A percentile compares a stretch with the other conserved stretches of the same genome.
Conservation (phyloP, 30 jellyfish, hydroid and myxozoan species). For the Turritopsis dohrnii region DNA sequence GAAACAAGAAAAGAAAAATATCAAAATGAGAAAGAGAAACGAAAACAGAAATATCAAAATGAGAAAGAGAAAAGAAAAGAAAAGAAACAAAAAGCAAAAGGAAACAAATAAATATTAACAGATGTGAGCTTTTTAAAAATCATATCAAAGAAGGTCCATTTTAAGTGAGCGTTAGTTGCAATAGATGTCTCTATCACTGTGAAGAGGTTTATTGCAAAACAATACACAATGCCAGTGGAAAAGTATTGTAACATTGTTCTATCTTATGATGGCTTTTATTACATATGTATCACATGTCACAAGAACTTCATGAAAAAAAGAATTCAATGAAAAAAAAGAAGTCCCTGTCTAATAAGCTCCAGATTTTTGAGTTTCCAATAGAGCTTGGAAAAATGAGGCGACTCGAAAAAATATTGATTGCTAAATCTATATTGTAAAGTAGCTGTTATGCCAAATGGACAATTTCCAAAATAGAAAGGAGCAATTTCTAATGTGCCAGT, state of each 20-base stretch:
- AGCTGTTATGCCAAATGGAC: neutral
- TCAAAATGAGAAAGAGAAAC: neutral
- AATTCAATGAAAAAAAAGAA: slow-evolving; percentile 25
- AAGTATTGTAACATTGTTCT: neutral
- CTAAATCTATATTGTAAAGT: slow-evolving; percentile 8
- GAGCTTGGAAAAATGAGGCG: neutral
- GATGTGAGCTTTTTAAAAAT: neutral
- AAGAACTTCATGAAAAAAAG: neutral
- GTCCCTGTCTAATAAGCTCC: slow-evolving; percentile 13
- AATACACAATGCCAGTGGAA: slow-evolving; percentile 5
- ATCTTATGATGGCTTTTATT: slow-evolving; percentile 18
- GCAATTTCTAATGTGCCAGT: slow-evolving; percentile 19
- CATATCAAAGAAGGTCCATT: slow-evolving; percentile 4
- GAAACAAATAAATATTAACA: too few species aligned
- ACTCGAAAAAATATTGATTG: neutral
- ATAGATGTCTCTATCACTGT: slow-evolving; percentile 16
- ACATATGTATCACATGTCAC: slow-evolving; percentile 7
- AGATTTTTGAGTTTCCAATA: neutral
- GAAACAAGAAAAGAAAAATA: neutral
- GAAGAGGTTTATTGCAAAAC: neutral
- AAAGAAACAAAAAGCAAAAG: neutral
- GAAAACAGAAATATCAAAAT: slow-evolving; percentile 6
- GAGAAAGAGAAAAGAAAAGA: neutral
- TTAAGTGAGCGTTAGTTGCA: slow-evolving; percentile 11
- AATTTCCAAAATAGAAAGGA: slow-evolving; percentile 15